Evolutionary conservation across 2,113 vertebrate genomes (phyloP).

Genomic region (Gopherus flavomarginatus): DNA sequence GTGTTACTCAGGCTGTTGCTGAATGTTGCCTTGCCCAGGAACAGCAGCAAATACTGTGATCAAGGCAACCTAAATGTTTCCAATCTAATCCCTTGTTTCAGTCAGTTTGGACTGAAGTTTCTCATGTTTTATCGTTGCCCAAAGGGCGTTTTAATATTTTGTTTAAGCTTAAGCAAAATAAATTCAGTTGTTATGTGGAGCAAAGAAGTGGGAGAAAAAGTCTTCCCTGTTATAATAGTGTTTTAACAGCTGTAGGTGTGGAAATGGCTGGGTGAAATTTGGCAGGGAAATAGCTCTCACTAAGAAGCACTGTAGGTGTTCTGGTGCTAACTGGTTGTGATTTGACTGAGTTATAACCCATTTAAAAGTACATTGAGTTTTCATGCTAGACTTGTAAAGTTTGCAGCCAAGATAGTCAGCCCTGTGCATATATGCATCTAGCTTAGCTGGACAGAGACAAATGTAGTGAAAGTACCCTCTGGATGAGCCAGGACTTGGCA

Average conservation of each 20-base stretch:
- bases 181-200: not conserved
- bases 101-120: not conserved
- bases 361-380: not conserved
- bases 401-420: not conserved
- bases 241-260: not conserved
- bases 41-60: accelerated
- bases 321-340: not conserved
- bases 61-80: not conserved
- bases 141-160: not conserved
- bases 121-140: not conserved
- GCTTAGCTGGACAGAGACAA: not conserved
- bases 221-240: not conserved
- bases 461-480: not conserved
- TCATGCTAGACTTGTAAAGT: not conserved
- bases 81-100: not conserved
- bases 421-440: not conserved
- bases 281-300: not conserved
- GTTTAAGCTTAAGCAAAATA: not conserved
- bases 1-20: not conserved
- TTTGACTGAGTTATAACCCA: not conserved
- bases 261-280: not conserved
- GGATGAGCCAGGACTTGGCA: not conserved
- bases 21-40: too few species aligned
- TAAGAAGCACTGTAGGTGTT: not conserved
- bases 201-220: not conserved